Base-by-base conservation (phyloP, 2,797 vertebrate species). In the Graptemys geographica region DNA sequence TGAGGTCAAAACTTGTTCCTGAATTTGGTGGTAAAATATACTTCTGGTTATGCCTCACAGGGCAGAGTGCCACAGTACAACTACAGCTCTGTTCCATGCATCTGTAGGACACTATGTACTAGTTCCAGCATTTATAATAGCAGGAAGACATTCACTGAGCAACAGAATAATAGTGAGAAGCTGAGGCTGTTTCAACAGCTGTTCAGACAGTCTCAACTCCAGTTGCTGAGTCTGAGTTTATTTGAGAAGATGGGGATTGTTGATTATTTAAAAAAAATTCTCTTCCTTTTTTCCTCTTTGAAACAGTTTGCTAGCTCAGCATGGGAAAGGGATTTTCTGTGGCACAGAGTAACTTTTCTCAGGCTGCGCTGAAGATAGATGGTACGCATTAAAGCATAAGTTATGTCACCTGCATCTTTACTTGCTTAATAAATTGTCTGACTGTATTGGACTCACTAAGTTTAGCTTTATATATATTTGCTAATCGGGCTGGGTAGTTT, bases 41-140 rank as follows among this genome's bases (percentile, higher is more conserved):
- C n/a, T 41, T 72, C 19, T 72, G 69, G 37, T 41, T 41, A 37
- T 3, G 21, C 69, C 19, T 72, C n/a, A 41, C 19, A 37, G 56
- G 79, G 3, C 11, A 8, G 5, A 5, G 4, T 11, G 25, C 21
- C 92, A 49, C 33, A 31, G 5, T 81, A 8, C 1, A 10, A 57
- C 59, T 89, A 4, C n/a, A 23, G 6, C 4, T 81, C 27, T 81
- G 0, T n/a, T 62, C 6, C 1, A 1, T 79, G 25, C 1, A 5
- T 21, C 47, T 80, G n/a, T 16, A 56, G 52, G 23, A 81, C 52
- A 37, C 8, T 18, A 27, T 81, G 19, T 44, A 44, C 15, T 78
- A 11, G 27, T 76, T 62, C 15, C 7, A 81, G 6, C 4, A 37
- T 86, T 94, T 95, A 56, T 76, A 11, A 15, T 9, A 53, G 9